A percentile compares a stretch with the other conserved stretches of the same genome.
phyloP scores from a whole-genome alignment of 2,888 invertebrate genomes.

The Drosophila atroscutellata region DNA sequence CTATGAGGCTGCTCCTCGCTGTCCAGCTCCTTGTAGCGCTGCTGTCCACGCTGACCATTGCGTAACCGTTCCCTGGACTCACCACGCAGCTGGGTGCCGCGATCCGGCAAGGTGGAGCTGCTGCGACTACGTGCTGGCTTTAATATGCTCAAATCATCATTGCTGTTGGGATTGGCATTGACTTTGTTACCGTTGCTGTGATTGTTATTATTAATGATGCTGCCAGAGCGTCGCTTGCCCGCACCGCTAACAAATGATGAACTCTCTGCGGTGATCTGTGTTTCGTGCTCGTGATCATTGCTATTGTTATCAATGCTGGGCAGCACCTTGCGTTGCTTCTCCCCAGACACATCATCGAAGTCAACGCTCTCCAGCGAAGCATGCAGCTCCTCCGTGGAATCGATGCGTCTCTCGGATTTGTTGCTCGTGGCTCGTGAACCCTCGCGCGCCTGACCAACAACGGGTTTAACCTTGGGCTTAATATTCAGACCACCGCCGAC shows the following conservation, averaged over 20 bases:
- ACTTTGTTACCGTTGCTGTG: slow-evolving; percentile 35
- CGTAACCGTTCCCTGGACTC: slow-evolving; percentile 71
- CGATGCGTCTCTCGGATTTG: slow-evolving; percentile 81
- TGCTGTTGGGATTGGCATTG: slow-evolving; percentile 39
- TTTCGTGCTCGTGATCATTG: slow-evolving; percentile 79
- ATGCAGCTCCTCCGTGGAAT: slow-evolving; percentile 82
- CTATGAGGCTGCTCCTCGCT: slow-evolving; percentile 55
- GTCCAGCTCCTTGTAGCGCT: slow-evolving; percentile 72
- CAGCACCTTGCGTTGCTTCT: slow-evolving; percentile 78
- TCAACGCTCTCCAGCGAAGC: slow-evolving; percentile 83
- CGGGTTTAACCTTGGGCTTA: slow-evolving; percentile 72
- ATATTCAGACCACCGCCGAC: slow-evolving; percentile 82
- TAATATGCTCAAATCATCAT: slow-evolving; percentile 53
- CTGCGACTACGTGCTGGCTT: slow-evolving; percentile 52
- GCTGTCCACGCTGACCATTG: slow-evolving; percentile 74
- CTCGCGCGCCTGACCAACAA: slow-evolving; percentile 48
- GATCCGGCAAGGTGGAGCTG: slow-evolving; percentile 43
- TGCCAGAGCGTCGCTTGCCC: slow-evolving; percentile 62
- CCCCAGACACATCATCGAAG: slow-evolving; percentile 84
- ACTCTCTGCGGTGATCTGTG: slow-evolving; percentile 88
- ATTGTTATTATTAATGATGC: slow-evolving; percentile 26
- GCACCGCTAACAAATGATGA: slow-evolving; percentile 88
- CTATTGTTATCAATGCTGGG: slow-evolving; percentile 77
- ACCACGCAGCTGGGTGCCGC: slow-evolving; percentile 30
- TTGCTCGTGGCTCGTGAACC: slow-evolving; percentile 28